phyloP scores from a whole-genome alignment of 2,113 vertebrate species.

The Amblyornis subalaris region DNA sequence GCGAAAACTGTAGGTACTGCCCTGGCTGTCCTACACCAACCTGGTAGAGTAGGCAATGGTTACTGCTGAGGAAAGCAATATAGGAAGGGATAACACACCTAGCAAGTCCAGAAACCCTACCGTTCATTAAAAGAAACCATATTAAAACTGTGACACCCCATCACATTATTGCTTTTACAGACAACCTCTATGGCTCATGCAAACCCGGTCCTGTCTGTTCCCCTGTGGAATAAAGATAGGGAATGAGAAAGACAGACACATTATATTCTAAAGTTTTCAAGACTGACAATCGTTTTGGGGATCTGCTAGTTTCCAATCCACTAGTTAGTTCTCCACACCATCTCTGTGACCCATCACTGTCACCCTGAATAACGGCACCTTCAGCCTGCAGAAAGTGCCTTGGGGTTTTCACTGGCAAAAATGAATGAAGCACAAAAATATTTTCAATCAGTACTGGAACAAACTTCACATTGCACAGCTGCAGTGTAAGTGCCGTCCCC shows the following conservation, averaged over 20 bases:
- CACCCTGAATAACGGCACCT: constrained; percentile 9
- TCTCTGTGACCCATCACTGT: constrained; percentile 46
- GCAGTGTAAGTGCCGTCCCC: constrained; percentile 10
- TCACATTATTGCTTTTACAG: constrained; percentile 37
- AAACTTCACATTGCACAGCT: constrained; percentile 41
- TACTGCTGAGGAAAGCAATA: background rate
- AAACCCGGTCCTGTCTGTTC: background rate
- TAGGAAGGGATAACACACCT: background rate
- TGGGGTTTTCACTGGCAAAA: constrained; percentile 17
- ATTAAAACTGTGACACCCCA: background rate
- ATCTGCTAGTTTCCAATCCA: background rate
- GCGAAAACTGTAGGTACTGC: background rate
- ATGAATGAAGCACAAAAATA: constrained; percentile 50
- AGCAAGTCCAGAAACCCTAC: background rate
- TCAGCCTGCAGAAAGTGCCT: constrained; percentile 33
- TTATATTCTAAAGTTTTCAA: background rate
- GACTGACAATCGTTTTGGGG: background rate
- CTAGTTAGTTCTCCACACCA: background rate
- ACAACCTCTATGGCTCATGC: background rate
- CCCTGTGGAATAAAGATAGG: background rate
- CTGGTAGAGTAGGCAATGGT: background rate
- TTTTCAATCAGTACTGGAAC: constrained; percentile 51
- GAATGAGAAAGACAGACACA: constrained; percentile 23
- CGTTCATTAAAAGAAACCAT: background rate
- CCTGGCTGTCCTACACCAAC: background rate